These are phyloP conservation scores for Oreochromis niloticus DNA, from an alignment of 2,113 vertebrate species.

Conservation along the genomic window DNA sequence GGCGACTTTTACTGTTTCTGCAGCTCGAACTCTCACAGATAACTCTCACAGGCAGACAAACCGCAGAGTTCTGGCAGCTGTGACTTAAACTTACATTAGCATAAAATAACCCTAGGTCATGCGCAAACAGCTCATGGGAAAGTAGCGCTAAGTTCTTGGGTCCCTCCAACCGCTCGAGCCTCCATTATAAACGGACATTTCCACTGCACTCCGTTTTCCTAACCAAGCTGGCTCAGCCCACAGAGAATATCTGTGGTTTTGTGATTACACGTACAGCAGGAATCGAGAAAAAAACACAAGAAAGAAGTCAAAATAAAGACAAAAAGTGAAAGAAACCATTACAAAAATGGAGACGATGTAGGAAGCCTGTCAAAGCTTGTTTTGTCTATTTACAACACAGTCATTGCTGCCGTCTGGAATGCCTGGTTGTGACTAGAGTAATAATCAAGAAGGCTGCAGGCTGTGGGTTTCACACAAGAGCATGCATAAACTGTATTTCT, in stretches of 20 bases:
- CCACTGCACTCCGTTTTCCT: conserved; percentile 16
- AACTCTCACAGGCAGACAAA: conserved; percentile 17
- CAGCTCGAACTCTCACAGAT: background rate
- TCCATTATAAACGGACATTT: conserved; percentile 7
- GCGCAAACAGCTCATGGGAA: conserved; percentile 33
- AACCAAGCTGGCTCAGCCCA: background rate
- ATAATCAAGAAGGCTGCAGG: conserved; percentile 26
- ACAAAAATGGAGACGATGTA: conserved; percentile 1
- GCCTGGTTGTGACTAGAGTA: conserved; percentile 35
- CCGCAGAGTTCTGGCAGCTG: conserved; percentile 9
- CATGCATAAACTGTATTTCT: conserved; percentile 6
- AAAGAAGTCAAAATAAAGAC: background rate
- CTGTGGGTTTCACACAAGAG: background rate
- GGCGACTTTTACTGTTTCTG: conserved; percentile 11
- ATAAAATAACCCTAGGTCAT: conserved; percentile 21
- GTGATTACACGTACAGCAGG: conserved; percentile 9
- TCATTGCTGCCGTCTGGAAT: conserved; percentile 45
- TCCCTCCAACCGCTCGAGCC: background rate
- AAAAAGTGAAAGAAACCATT: background rate
- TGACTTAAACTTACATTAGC: conserved; percentile 23
- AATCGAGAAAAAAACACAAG: background rate
- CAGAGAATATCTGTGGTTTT: conserved; percentile 36
- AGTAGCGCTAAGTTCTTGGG: background rate
- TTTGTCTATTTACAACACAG: conserved; percentile 50
- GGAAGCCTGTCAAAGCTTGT: conserved; percentile 46